phyloP scores from a whole-genome alignment of 1,140 invertebrate species.

The Pollicipes pollicipes region DNA sequence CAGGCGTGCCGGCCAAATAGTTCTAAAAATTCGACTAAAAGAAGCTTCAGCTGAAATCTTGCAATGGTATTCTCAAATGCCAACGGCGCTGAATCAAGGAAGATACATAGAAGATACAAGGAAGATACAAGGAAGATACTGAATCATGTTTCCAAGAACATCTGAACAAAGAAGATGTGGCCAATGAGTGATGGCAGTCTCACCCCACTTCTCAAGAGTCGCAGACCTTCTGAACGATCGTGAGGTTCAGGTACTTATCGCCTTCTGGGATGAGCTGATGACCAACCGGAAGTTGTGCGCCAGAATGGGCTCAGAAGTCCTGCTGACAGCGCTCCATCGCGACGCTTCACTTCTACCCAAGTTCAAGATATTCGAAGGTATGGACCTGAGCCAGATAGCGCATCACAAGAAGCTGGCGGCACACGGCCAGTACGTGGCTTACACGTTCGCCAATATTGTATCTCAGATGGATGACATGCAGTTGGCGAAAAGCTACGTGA shows the following conservation, averaged over 20 bases:
- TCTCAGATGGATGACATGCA: neutral
- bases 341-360: neutral
- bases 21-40: no score
- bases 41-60: no score
- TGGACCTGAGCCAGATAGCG: neutral
- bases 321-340: neutral
- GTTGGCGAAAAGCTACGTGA: neutral
- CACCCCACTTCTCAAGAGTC: neutral
- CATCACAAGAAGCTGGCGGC: neutral
- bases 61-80: no score
- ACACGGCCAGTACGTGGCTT: neutral
- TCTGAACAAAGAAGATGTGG: neutral
- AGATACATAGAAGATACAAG: no score
- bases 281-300: neutral
- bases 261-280: neutral
- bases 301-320: neutral
- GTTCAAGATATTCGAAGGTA: neutral
- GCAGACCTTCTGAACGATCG: neutral
- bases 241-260: neutral
- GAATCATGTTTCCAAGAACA: no score
- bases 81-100: no score
- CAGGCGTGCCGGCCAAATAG: no score
- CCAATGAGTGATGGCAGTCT: conserved; percentile 26
- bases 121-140: no score
- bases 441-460: neutral